Base-by-base conservation (phyloP, 2,888 invertebrate genomes). In the Cordilura impudica region DNA sequence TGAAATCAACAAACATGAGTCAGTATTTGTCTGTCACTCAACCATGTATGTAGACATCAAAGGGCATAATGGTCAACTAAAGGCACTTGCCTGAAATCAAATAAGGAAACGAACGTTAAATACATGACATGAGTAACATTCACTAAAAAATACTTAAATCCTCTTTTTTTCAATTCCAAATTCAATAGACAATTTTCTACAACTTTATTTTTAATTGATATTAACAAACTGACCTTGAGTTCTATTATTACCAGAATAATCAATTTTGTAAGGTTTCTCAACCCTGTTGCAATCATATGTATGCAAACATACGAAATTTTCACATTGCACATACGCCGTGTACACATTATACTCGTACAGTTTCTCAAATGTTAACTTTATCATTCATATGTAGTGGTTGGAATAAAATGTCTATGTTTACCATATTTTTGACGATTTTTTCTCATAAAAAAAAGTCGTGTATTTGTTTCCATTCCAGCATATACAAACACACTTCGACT, bases 21-120 rank as follows among this genome's bases (percentile, higher is more conserved):
- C 75, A 67, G n/a, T 75, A 58, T 79, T 79, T 71, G 71, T 58
- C 71, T 72, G 63, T 75, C 71, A 72, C 66, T 67, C 75, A 79
- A 75, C 67, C 71, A 69, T 49, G 26, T 47, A 56, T 45, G 29
- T n/a, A n/a, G n/a, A n/a, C n/a, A n/a, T n/a, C 16, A 29, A 1
- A 1, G 18, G 21, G 5, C 14, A 7, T 0, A 43, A 45, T 18
- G 67, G 43, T 1, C n/a, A 45, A 56, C 4, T 6, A 45, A 12
- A 8, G 63, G 53, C 19, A 23, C 60, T 0, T 21, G 16, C 6
- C 10, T 19, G 18, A 4, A 31, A 4, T 12, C 3, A 8, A 18
- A 45, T 4, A 23, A 53, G 4, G 7, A 53, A 53, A 53, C n/a
- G 1, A 26, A 10, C 8, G 18, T 23, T 19, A 51, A 51, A 21